Percentiles rank a stretch among this genome's conserved stretches.
Evolutionary conservation across 2,113 vertebrate genomes (phyloP).

Genomic region (Cynopterus brachyotis): DNA sequence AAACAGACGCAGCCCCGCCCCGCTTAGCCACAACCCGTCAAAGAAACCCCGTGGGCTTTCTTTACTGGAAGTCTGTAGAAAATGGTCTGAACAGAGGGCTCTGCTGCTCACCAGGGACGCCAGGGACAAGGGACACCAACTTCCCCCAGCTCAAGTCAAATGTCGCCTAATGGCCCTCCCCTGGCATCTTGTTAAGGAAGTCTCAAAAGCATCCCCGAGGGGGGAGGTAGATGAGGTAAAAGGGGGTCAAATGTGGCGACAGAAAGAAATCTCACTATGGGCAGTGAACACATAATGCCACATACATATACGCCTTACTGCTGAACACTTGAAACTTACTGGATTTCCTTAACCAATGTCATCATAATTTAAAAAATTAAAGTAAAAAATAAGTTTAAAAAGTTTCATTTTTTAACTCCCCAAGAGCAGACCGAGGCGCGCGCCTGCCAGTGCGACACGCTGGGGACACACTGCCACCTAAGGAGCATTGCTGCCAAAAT

Average conservation of each 20-base stretch:
- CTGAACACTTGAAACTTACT: no score
- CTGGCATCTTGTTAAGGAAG: background rate
- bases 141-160: background rate
- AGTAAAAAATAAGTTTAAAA: no score
- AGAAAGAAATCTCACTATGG: no score
- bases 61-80: background rate
- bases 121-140: background rate
- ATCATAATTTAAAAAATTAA: no score
- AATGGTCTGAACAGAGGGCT: background rate
- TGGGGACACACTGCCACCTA: accelerated
- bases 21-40: no score
- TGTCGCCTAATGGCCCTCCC: background rate
- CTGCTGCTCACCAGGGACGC: background rate
- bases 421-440: accelerated
- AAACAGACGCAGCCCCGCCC: no score
- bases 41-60: no score
- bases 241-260: no score
- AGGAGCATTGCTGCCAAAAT: background rate
- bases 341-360: no score
- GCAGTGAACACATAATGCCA: no score
- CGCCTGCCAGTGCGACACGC: background rate
- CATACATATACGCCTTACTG: no score
- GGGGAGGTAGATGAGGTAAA: background rate
- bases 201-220: background rate
- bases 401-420: no score